These are phyloP conservation scores for Portevinia maculata DNA, from an alignment of 2,888 invertebrate genomes.

Conservation along the genomic window DNA sequence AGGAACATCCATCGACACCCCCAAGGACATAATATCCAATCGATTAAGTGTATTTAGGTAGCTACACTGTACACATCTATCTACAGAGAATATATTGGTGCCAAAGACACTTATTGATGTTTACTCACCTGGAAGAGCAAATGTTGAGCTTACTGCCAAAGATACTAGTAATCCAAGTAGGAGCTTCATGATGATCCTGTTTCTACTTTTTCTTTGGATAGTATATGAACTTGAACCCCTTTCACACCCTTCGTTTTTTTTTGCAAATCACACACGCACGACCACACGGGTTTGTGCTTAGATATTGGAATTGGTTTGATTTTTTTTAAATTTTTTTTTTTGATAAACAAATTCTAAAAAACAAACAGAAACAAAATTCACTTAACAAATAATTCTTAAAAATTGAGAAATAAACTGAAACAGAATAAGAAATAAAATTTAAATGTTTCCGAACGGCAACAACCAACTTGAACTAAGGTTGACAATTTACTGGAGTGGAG, in stretches of 20 bases:
- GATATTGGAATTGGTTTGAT: slow-evolving; percentile 33
- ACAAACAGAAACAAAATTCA: slow-evolving; percentile 18
- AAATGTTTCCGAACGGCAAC: slow-evolving; percentile 57
- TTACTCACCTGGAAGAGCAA: slow-evolving; percentile 81
- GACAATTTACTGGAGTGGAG: slow-evolving; percentile 73
- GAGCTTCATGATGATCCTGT: slow-evolving; percentile 78
- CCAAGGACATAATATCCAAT: slow-evolving; percentile 61
- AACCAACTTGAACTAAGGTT: slow-evolving; percentile 74
- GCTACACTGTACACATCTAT: slow-evolving; percentile 5
- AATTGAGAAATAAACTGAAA: slow-evolving; percentile 26
- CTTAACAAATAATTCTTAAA: slow-evolving; percentile 11
- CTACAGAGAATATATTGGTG: slow-evolving; percentile 27
- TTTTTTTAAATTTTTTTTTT: slow-evolving; percentile 3
- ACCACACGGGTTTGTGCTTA: slow-evolving; percentile 58
- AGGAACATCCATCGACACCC: slow-evolving; percentile 33
- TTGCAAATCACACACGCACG: slow-evolving; percentile 46
- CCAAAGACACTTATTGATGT: slow-evolving; percentile 47
- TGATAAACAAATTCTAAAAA: slow-evolving; percentile 50
- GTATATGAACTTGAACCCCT: slow-evolving; percentile 38
- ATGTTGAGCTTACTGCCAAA: slow-evolving; percentile 79
- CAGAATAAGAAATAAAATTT: slow-evolving; percentile 28
- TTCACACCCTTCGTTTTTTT: slow-evolving; percentile 43
- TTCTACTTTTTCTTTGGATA: slow-evolving; percentile 28
- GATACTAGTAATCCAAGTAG: slow-evolving; percentile 78
- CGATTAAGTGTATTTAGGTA: slow-evolving; percentile 29